Conservation (phyloP, 2,113 vertebrate species). For the Falco punctatus region DNA sequence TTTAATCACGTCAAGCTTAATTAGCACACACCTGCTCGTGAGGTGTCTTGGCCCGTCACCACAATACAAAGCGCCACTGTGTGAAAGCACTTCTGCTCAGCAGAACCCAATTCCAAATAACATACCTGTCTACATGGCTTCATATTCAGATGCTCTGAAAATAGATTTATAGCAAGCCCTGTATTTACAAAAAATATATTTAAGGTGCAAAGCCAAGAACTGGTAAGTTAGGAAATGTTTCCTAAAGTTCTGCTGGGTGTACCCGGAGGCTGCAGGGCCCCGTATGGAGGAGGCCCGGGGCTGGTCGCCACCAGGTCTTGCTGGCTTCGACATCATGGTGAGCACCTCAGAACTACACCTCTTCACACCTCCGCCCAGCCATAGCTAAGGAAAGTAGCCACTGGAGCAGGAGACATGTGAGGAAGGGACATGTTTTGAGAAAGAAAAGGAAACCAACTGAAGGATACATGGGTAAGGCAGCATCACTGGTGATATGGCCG, state of each 20-base stretch:
- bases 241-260: not conserved
- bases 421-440: not conserved
- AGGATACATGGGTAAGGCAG: not conserved
- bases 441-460: not conserved
- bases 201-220: not conserved
- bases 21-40: not conserved
- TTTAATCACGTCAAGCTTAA: not conserved
- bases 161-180: not conserved
- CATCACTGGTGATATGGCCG: too few species aligned
- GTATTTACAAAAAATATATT: not conserved
- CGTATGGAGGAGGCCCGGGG: not conserved
- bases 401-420: too few species aligned
- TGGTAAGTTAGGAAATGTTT: not conserved
- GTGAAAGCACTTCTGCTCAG: not conserved
- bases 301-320: not conserved
- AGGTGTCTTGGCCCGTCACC: not conserved
- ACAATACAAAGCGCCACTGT: not conserved
- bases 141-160: not conserved
- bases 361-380: not conserved
- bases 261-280: not conserved
- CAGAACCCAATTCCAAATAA: not conserved
- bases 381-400: not conserved
- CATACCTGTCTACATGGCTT: not conserved
- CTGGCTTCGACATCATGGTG: not conserved
- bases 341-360: not conserved